Evolutionary conservation across 92 coral and sea anemone species (phyloP).

Genomic region (Zoanthus gigantus): DNA sequence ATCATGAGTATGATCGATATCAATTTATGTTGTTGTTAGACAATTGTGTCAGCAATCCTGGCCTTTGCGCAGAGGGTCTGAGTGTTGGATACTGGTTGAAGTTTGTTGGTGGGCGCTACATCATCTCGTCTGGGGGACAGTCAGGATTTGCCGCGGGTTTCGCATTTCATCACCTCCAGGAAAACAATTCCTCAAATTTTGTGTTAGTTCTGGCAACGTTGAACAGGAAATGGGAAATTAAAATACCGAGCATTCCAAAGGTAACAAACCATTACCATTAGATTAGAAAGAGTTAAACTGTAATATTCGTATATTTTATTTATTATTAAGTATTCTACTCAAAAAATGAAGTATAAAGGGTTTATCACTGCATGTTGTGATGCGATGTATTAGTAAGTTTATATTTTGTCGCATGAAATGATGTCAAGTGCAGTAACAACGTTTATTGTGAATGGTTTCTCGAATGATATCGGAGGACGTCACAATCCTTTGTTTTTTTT

Average conservation of each 20-base stretch:
- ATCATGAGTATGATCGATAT: neutral
- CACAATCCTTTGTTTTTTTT: too few species aligned
- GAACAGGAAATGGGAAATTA: constrained; percentile 71
- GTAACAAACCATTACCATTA: too few species aligned
- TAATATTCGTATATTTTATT: too few species aligned
- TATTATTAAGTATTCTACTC: too few species aligned
- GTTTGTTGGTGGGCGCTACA: constrained; percentile 77
- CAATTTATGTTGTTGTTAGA: constrained; percentile 32
- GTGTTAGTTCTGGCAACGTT: constrained; percentile 72
- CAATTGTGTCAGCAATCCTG: constrained; percentile 76
- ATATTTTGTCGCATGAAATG: too few species aligned
- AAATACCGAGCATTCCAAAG: constrained; percentile 62
- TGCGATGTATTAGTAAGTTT: too few species aligned
- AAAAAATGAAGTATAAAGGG: too few species aligned
- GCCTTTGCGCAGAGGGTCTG: constrained; percentile 69
- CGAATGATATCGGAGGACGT: too few species aligned
- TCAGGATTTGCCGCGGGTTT: constrained; percentile 86
- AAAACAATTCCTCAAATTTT: constrained; percentile 48
- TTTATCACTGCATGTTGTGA: too few species aligned
- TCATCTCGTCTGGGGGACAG: constrained; percentile 86
- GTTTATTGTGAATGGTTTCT: too few species aligned
- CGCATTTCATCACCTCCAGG: constrained; percentile 69
- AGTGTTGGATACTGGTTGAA: constrained; percentile 82
- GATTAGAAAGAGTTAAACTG: too few species aligned
- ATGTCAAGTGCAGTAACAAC: too few species aligned